Evolutionary conservation across 2,113 vertebrate species (phyloP), one percentile per base, ranked within the genome.

Genomic region (Heterotilapia buettikoferi): DNA sequence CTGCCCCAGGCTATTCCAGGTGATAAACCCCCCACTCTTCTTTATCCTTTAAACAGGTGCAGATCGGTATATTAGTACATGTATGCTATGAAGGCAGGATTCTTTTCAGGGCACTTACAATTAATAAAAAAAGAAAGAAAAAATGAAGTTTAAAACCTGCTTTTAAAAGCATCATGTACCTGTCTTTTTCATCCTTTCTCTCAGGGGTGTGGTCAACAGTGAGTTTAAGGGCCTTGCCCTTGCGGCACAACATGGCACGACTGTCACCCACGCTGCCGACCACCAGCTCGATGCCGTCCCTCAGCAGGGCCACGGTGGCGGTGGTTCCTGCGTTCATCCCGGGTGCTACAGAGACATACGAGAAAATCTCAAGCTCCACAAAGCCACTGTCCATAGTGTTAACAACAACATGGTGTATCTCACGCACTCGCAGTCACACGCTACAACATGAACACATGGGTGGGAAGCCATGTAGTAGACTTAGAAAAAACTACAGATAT

Each of bases 131-230:
- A 71, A 71, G 7, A 83, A 53, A 53, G 13, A 38, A 54, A 40
- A 47, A 29, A 43, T 5, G 1, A 78, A 13, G 43, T 31, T 26
- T 50, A 4, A 21, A 43, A 36, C 24, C 29, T 66, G 12, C 12
- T 5, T 47, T 59, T 33, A 47, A 33, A 31, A 19, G n/a, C 38
- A 80, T 36, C 26, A 3, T 7, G 29, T 95, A 99, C 99, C 99
- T 99, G 91, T 98, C 97, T 87, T 99, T 99, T 90, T 99, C 99
- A 16, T 99, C 98, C 93, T 98, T 99, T 87, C 99, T 97, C 78
- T 99, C 98, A 3, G 98, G 98, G 11, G 98, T 99, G 88, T 99
- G 99, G 94, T 99, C 99, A 81, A 90, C 96, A n/a, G 99, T 99
- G 90, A 99, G 97, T 90, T 98, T 99, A 85, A 97, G 53, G 26